A percentile compares a stretch with the other conserved stretches of the same genome.
Evolutionary conservation across 2,797 vertebrate species (phyloP).

Genomic region (Lagodon rhomboides): DNA sequence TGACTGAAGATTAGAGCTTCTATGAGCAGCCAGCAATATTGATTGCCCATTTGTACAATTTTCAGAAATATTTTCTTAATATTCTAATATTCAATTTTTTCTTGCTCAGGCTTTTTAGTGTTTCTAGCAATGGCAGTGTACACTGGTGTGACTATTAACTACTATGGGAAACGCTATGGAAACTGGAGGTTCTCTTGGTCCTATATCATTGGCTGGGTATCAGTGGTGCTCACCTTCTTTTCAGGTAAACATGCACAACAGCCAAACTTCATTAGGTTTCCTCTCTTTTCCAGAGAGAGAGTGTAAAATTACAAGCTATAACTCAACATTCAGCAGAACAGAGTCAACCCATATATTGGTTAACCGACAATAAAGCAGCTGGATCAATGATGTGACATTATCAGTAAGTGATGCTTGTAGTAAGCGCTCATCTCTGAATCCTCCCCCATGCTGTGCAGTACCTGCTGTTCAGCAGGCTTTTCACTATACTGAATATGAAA

Average conservation of each 20-base stretch:
- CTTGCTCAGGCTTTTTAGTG: constrained; percentile 80
- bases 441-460: constrained; percentile 30
- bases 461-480: constrained; percentile 35
- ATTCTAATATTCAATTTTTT: not conserved
- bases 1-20: not conserved
- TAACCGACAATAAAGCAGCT: constrained; percentile 28
- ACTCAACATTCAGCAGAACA: constrained; percentile 22
- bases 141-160: constrained; percentile 85
- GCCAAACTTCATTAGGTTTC: not conserved
- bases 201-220: constrained; percentile 86
- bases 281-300: not conserved
- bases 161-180: constrained; percentile 85
- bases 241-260: constrained; percentile 76
- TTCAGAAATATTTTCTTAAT: not conserved
- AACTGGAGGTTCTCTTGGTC: constrained; percentile 88
- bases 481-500: constrained; percentile 45
- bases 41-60: not conserved
- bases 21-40: not conserved
- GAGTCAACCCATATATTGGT: constrained; percentile 4
- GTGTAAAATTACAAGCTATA: not conserved
- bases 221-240: constrained; percentile 85
- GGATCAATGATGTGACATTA: constrained; percentile 55
- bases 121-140: constrained; percentile 86
- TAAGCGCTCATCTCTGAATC: constrained; percentile 50
- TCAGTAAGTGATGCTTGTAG: constrained; percentile 55